phyloP scores from a whole-genome alignment of 2,113 vertebrate genomes.

The Rhinoptilus africanus region DNA sequence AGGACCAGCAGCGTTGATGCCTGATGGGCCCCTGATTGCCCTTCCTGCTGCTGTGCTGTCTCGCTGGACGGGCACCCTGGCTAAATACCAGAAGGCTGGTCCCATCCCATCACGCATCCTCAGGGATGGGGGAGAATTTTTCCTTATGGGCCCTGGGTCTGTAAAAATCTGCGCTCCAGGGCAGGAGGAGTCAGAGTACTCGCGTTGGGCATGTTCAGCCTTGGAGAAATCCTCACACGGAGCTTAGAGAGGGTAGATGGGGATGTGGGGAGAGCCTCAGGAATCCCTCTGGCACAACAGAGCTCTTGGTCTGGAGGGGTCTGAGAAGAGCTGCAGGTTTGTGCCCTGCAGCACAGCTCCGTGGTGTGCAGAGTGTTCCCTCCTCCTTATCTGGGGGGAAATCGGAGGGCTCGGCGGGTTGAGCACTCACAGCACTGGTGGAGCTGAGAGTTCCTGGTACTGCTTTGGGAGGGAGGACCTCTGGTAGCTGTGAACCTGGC shows the following conservation, averaged over 20 bases:
- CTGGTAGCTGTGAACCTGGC: background rate
- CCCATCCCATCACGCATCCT: background rate
- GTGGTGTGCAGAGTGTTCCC: rapidly evolving
- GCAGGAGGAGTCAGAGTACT: background rate
- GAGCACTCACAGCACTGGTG: background rate
- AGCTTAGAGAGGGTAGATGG: rapidly evolving
- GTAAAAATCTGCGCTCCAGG: background rate
- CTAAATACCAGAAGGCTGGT: background rate
- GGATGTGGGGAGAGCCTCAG: background rate
- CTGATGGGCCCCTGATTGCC: background rate
- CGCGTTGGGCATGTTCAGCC: rapidly evolving
- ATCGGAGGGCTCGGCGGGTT: rapidly evolving
- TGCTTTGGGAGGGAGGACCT: background rate
- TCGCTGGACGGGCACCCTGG: background rate
- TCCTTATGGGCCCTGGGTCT: background rate
- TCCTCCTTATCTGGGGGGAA: background rate
- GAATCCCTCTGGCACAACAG: background rate
- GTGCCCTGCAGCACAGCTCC: background rate
- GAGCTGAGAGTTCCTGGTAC: background rate
- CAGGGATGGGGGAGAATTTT: background rate
- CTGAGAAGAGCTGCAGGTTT: background rate
- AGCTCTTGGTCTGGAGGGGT: background rate
- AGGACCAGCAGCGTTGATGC: background rate
- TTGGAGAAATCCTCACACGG: background rate
- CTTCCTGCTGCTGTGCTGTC: background rate